These are phyloP conservation scores for Myiozetetes cayanensis DNA, from an alignment of 2,113 vertebrate species.

Conservation along the genomic window DNA sequence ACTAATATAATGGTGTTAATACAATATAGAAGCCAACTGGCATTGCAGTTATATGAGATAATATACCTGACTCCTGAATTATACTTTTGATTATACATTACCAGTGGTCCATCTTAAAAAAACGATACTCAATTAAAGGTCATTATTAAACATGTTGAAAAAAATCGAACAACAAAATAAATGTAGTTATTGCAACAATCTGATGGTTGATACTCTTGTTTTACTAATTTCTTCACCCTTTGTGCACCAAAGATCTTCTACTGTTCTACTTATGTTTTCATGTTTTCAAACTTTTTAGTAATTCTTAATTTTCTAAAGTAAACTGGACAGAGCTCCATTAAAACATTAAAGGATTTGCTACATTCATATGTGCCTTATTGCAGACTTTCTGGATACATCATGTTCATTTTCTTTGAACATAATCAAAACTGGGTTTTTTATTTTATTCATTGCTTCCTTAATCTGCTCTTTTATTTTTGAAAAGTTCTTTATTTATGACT, in stretches of 20 bases:
- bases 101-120: not conserved
- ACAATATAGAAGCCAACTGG: not conserved
- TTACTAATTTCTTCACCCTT: not conserved
- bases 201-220: not conserved
- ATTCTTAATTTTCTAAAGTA: not conserved
- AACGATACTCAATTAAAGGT: not conserved
- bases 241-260: not conserved
- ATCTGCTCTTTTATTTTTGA: not conserved
- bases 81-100: not conserved
- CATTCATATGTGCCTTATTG: not conserved
- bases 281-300: not conserved
- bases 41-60: not conserved
- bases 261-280: not conserved
- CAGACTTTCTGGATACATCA: not conserved
- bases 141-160: not conserved
- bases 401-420: not conserved
- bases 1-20: not conserved
- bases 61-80: not conserved
- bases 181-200: not conserved
- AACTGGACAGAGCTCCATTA: not conserved
- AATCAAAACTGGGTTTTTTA: not conserved
- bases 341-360: not conserved
- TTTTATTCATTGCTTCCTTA: not conserved
- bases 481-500: not conserved
- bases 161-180: not conserved